phyloP scores from a whole-genome alignment of 1,140 invertebrate genomes.

The Drosophila rufa region DNA sequence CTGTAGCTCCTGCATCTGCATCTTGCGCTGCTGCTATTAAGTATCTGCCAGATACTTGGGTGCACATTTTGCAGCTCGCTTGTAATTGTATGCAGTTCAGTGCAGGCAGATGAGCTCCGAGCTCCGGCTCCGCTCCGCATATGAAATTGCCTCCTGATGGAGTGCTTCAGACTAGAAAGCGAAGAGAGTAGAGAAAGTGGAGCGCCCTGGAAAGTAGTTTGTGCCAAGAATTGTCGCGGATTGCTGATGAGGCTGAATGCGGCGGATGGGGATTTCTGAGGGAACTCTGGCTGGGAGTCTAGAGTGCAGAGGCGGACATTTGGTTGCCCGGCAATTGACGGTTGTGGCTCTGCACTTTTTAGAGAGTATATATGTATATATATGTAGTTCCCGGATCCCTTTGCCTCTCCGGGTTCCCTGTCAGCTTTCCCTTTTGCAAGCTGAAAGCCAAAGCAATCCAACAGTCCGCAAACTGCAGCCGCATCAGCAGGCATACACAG shows the following conservation, averaged over 20 bases:
- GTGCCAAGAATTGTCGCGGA: slow-evolving; percentile 79
- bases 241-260: slow-evolving; percentile 62
- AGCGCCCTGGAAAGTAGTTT: slow-evolving; percentile 65
- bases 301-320: slow-evolving; percentile 30
- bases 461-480: slow-evolving; percentile 42
- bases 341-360: slow-evolving; percentile 69
- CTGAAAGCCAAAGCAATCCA: slow-evolving; percentile 45
- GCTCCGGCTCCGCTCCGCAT: slow-evolving; percentile 29
- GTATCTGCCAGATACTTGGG: slow-evolving; percentile 79
- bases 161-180: slow-evolving; percentile 12
- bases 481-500: slow-evolving; percentile 32
- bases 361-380: slow-evolving; percentile 4
- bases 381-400: slow-evolving; percentile 32
- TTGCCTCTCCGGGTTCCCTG: slow-evolving; percentile 31
- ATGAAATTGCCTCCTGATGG: slow-evolving; percentile 39
- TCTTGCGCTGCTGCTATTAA: slow-evolving; percentile 61
- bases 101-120: too few species aligned
- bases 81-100: slow-evolving; percentile 78
- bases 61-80: slow-evolving; percentile 78
- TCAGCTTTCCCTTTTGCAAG: slow-evolving; percentile 58
- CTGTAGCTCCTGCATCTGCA: slow-evolving; percentile 8
- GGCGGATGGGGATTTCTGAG: neutral
- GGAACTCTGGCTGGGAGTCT: slow-evolving; percentile 5
- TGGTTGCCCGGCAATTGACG: slow-evolving; percentile 80
- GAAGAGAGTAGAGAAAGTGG: slow-evolving; percentile 44